Conservation (phyloP, 2,113 vertebrate genomes). For the Oncorhynchus mykiss region DNA sequence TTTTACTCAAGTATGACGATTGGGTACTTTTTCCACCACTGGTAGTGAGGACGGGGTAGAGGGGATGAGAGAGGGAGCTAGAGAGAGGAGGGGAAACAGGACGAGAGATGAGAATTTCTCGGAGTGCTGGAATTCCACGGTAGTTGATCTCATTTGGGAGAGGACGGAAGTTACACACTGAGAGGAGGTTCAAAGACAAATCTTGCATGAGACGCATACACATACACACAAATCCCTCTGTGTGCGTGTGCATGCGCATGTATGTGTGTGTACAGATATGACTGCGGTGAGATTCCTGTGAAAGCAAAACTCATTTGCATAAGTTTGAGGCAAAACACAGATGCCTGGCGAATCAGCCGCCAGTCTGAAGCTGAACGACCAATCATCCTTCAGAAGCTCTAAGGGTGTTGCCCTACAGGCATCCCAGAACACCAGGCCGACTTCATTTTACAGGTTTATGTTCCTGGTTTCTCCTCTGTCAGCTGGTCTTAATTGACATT, state of each 20-base stretch:
- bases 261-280: background rate
- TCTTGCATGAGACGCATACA: background rate
- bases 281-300: background rate
- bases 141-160: slow-evolving; percentile 7
- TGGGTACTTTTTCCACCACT: no score
- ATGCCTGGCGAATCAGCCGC: background rate
- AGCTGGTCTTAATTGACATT: no score
- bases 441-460: background rate
- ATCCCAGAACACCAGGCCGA: no score
- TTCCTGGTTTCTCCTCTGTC: background rate
- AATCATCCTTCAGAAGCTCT: background rate
- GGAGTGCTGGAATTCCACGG: background rate
- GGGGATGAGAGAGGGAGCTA: background rate
- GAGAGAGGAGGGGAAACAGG: background rate
- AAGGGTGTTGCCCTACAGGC: background rate
- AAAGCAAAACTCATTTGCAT: background rate
- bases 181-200: slow-evolving; percentile 2
- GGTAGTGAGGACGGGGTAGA: no score
- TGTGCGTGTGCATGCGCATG: background rate
- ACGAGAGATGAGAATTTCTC: background rate
- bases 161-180: background rate
- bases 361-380: background rate
- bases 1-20: no score
- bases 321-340: background rate
- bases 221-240: background rate